Evolutionary conservation across 2,113 vertebrate species (phyloP).

Genomic region (Spea multiplicata): DNA sequence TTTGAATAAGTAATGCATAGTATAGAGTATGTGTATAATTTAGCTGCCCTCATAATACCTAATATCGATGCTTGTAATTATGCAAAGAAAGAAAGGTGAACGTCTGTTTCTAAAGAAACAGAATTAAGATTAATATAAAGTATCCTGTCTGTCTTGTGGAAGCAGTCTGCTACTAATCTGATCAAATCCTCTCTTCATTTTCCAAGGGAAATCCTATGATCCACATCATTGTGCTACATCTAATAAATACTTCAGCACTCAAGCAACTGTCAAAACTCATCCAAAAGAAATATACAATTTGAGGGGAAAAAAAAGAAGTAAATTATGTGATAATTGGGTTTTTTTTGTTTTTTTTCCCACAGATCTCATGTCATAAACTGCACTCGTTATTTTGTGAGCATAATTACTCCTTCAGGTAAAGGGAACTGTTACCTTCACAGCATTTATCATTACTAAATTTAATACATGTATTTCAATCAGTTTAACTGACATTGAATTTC

Average conservation of each 20-base stretch:
- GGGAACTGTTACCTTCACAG: too few species aligned
- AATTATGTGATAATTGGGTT: not conserved
- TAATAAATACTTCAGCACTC: constrained; percentile 25
- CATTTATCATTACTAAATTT: too few species aligned
- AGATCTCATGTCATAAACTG: too few species aligned
- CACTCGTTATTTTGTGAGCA: too few species aligned
- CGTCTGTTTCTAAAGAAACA: constrained; percentile 1
- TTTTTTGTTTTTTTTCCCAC: too few species aligned
- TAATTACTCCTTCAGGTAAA: too few species aligned
- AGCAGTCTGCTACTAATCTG: constrained; percentile 17
- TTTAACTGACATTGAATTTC: too few species aligned
- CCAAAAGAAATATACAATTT: not conserved
- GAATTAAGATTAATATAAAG: constrained; percentile 28
- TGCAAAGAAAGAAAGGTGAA: not conserved
- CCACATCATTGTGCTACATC: constrained; percentile 3
- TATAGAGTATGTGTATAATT: too few species aligned
- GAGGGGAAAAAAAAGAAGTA: not conserved
- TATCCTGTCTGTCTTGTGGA: not conserved
- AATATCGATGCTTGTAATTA: too few species aligned
- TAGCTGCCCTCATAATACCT: too few species aligned
- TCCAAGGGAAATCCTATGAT: constrained; percentile 31
- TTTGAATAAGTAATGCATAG: too few species aligned
- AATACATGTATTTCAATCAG: too few species aligned
- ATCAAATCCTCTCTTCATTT: constrained; percentile 35
- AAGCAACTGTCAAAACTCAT: constrained; percentile 18